phyloP scores from a whole-genome alignment of 2,797 vertebrate genomes.

The Liasis olivaceus region DNA sequence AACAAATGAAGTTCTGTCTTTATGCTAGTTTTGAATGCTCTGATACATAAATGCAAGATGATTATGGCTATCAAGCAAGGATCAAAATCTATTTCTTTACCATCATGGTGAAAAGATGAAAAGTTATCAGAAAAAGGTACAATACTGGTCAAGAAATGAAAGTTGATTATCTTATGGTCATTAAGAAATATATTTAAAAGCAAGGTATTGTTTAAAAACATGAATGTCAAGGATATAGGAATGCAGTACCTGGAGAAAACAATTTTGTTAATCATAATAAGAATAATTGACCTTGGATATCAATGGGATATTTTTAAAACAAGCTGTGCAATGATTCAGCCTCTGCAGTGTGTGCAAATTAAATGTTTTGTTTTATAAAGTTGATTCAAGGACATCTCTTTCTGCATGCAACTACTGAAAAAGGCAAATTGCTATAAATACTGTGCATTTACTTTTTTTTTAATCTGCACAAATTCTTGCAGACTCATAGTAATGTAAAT shows the following conservation, averaged over 20 bases:
- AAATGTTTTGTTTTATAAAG: slow-evolving; percentile 63
- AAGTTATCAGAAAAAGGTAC: slow-evolving; percentile 32
- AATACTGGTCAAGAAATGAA: slow-evolving; percentile 62
- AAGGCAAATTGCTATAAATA: slow-evolving; percentile 35
- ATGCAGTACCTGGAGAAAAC: slow-evolving; percentile 57
- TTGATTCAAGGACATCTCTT: slow-evolving; percentile 54
- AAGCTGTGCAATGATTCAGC: slow-evolving; percentile 65
- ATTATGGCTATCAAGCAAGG: slow-evolving; percentile 49
- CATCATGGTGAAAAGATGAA: slow-evolving; percentile 5
- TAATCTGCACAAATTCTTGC: slow-evolving; percentile 27
- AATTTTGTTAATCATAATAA: slow-evolving; percentile 67
- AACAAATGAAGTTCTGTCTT: slow-evolving; percentile 43
- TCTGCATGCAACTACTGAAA: slow-evolving; percentile 40
- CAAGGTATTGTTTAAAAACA: slow-evolving; percentile 60
- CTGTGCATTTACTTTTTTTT: slow-evolving; percentile 19
- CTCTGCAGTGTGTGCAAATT: slow-evolving; percentile 56
- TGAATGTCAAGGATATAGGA: slow-evolving; percentile 42
- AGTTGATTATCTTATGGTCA: slow-evolving; percentile 61
- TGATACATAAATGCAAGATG: slow-evolving; percentile 50
- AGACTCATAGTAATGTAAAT: slow-evolving; percentile 20
- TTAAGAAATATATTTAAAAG: slow-evolving; percentile 62
- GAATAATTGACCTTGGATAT: slow-evolving; percentile 67
- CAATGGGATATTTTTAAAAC: slow-evolving; percentile 68
- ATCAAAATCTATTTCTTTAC: slow-evolving; percentile 50
- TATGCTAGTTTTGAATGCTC: slow-evolving; percentile 33